These are phyloP conservation scores for Platycercus adscitus DNA, from an alignment of 2,113 vertebrate genomes.

Conservation along the genomic window DNA sequence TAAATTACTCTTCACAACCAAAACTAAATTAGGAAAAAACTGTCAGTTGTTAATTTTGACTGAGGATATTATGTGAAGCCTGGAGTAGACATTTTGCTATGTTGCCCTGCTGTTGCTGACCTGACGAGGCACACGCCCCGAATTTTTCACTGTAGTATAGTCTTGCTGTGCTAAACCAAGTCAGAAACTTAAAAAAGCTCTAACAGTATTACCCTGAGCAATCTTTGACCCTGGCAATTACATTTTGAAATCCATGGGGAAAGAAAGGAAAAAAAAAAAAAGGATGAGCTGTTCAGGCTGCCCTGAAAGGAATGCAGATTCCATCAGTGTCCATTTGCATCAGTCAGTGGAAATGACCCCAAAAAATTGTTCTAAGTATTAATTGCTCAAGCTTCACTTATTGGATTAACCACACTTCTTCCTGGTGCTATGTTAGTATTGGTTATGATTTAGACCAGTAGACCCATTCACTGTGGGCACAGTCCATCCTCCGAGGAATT, in stretches of 20 bases:
- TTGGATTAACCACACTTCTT: slow-evolving; percentile 1
- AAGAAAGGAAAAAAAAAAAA: neutral
- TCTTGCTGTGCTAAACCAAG: slow-evolving; percentile 5
- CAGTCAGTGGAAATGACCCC: slow-evolving; percentile 55
- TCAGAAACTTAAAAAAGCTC: neutral
- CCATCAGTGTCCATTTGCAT: slow-evolving; percentile 46
- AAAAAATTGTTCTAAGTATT: slow-evolving; percentile 3
- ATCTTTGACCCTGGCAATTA: slow-evolving; percentile 4
- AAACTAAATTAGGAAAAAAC: neutral
- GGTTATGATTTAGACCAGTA: neutral
- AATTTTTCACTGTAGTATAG: neutral
- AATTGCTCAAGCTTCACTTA: neutral
- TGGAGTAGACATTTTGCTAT: neutral
- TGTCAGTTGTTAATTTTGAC: neutral
- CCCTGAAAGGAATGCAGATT: slow-evolving; percentile 48
- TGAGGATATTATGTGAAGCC: neutral
- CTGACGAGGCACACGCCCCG: neutral
- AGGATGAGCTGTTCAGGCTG: slow-evolving; percentile 29
- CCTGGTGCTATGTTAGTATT: neutral
- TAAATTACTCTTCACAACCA: neutral
- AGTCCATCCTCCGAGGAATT: neutral
- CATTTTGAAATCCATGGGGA: neutral
- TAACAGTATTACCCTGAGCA: neutral
- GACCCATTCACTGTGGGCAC: neutral
- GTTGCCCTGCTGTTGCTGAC: neutral